phyloP scores from a whole-genome alignment of 2,797 vertebrate species.

The Sternotherus odoratus region DNA sequence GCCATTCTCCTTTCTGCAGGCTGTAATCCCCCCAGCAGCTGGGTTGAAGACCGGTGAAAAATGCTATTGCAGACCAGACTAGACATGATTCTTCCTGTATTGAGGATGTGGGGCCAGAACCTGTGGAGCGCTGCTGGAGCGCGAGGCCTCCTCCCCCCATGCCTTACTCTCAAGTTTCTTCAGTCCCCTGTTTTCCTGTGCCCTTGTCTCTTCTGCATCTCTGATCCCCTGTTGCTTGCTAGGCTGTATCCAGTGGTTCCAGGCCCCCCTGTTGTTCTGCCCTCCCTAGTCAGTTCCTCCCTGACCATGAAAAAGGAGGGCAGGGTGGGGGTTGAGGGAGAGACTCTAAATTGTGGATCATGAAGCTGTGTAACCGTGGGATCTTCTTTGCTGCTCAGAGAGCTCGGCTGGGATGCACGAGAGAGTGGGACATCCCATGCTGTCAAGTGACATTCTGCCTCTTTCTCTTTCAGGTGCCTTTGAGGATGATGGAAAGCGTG shows the following conservation, averaged over 20 bases:
- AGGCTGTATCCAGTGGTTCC: neutral
- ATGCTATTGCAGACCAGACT: neutral
- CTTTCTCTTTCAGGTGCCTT: slow-evolving; percentile 89
- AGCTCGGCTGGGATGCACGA: rapidly evolving
- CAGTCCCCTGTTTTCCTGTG: neutral
- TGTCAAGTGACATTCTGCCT: neutral
- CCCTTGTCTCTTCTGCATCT: neutral
- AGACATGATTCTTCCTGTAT: neutral
- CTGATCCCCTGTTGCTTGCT: neutral
- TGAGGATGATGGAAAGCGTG: slow-evolving; percentile 96
- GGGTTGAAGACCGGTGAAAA: neutral
- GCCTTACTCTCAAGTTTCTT: neutral
- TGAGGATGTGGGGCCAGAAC: neutral
- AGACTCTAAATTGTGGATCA: neutral
- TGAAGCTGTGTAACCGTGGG: neutral
- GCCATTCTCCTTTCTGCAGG: neutral
- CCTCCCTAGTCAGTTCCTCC: neutral
- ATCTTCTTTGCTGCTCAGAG: neutral
- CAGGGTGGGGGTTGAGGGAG: neutral
- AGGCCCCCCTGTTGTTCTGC: neutral
- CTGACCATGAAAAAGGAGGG: neutral
- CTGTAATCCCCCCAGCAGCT: neutral
- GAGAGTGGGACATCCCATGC: neutral
- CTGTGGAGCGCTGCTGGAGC: rapidly evolving
- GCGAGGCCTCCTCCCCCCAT: neutral